These are phyloP conservation scores for Schizopygopsis pylzovi DNA, from an alignment of 2,797 vertebrate genomes.

Conservation along the genomic window DNA sequence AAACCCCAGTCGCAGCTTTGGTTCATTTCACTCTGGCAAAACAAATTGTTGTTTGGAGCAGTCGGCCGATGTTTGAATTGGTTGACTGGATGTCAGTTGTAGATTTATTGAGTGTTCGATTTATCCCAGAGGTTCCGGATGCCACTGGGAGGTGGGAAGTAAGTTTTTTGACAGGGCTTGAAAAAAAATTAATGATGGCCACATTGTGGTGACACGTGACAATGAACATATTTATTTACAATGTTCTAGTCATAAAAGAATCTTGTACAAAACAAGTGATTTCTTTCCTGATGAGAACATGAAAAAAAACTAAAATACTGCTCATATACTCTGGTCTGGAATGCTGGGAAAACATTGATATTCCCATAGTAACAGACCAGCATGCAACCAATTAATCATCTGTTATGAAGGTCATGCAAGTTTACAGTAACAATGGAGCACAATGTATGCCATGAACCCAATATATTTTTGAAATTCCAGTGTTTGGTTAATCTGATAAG, in stretches of 20 bases:
- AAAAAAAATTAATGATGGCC: conserved; percentile 2
- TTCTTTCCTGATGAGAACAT: neutral
- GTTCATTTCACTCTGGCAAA: conserved; percentile 21
- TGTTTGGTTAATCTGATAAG: neutral
- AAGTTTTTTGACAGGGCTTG: neutral
- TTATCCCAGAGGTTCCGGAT: neutral
- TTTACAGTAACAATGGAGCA: neutral
- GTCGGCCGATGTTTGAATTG: neutral
- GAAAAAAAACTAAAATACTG: too few relatives aligned
- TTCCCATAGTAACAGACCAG: too few relatives aligned
- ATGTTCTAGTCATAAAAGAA: neutral
- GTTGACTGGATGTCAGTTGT: neutral
- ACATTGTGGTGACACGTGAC: neutral
- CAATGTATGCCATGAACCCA: neutral
- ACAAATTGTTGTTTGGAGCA: conserved; percentile 12
- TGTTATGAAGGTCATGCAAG: neutral
- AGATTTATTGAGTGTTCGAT: conserved; percentile 26
- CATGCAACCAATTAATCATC: too few relatives aligned
- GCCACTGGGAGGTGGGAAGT: neutral
- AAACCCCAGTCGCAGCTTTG: neutral
- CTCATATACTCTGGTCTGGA: neutral
- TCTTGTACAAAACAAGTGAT: neutral
- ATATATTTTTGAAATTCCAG: neutral
- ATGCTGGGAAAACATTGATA: neutral
- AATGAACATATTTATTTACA: neutral